phyloP scores from a whole-genome alignment of 2,888 invertebrate genomes.

The Candidula unifasciata region DNA sequence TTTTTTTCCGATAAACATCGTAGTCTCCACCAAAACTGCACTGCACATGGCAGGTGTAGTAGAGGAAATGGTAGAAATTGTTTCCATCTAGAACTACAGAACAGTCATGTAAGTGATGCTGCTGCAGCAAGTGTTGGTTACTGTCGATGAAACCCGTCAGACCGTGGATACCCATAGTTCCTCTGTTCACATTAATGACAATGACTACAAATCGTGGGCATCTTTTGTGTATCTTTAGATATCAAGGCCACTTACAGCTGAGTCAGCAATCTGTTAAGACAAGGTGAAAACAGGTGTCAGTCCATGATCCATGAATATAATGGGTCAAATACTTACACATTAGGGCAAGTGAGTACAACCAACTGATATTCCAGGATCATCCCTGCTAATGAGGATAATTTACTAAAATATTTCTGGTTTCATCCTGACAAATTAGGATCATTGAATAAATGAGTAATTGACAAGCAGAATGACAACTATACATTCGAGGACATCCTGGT shows the following conservation, averaged over 20 bases:
- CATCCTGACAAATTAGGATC: too few relatives aligned
- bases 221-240: neutral
- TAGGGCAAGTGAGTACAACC: neutral
- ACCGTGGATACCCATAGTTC: conserved; percentile 89
- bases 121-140: conserved; percentile 78
- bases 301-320: neutral
- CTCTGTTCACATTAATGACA: neutral
- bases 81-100: conserved; percentile 77
- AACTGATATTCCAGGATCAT: neutral
- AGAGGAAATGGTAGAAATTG: conserved; percentile 75
- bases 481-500: too few relatives aligned
- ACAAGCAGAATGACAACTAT: too few relatives aligned
- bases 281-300: neutral
- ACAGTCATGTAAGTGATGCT: conserved; percentile 69
- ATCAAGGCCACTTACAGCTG: neutral
- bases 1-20: conserved; percentile 58
- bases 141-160: conserved; percentile 83
- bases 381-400: too few relatives aligned
- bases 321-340: neutral
- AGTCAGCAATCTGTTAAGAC: neutral
- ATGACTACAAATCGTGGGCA: neutral
- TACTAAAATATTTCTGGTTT: too few relatives aligned
- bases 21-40: conserved; percentile 77
- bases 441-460: too few relatives aligned
- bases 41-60: conserved; percentile 66